Base-by-base conservation (phyloP, 2,113 vertebrate genomes). In the Lichenostomus cassidix region DNA sequence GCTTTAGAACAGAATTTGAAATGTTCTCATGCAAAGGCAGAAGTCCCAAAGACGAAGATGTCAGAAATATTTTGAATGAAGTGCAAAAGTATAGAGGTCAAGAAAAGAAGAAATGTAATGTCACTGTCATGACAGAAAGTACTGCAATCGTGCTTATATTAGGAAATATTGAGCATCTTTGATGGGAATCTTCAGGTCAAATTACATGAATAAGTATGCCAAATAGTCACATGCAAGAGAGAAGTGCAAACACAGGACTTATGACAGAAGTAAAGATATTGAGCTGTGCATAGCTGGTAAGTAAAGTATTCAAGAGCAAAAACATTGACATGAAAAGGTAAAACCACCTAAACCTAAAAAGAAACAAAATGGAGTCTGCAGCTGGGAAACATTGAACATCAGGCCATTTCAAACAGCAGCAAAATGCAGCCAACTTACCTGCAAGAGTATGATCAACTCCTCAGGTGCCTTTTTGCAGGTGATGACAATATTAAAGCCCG, bases 371-470 rank as follows among this genome's bases (percentile, higher is more conserved):
- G 1, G 7, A 70, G 23, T 28, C 31, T 37, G 5, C 12, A 77
- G 14, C 25, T 77, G 0, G 0, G 13, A 23, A 59, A 46, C 15
- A 55, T 0, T 29, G 5, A 77, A 9, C 14, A 59, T 59, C 9
- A 63, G 16, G 2, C 4, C 19, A 42, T 46, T 87, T 73, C 25
- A 73, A 49, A 23, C 1, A 90, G 4, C 10, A 84, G 42, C 7
- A 39, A 23, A 46, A 6, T 25, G 6, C 11, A 58, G 28, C 4
- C 16, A 46, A 6, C 7, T 46, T 41, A 37, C 10, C 7, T 29
- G 4, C 7, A 84, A 68, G 4, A 27, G 21, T 39, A 31, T 67
- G 19, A 8, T 49, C 28, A 58, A 4, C 2, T 68, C 18, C 29
- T 76, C 12, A 80, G 4, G 9, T 9, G 4, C 37, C 15, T 55